A percentile compares a stretch with the other conserved stretches of the same genome.
phyloP scores from a whole-genome alignment of 2,113 vertebrate genomes.

The Pelobates fuscus region DNA sequence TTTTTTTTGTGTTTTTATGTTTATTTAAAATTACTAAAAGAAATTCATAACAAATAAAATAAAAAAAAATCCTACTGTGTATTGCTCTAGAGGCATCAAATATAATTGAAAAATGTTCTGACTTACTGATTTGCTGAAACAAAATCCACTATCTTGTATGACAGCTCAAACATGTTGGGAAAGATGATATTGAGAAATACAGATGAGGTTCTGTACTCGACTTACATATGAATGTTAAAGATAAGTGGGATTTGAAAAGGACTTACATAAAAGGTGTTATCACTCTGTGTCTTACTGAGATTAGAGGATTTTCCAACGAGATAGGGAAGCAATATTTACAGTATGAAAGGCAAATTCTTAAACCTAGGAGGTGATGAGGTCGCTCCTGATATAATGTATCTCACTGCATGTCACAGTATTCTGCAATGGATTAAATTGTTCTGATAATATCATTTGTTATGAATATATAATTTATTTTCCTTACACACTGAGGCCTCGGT shows the following conservation, averaged over 20 bases:
- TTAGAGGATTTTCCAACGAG: background rate
- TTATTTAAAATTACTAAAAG: constrained; percentile 38
- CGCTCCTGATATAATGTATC: background rate
- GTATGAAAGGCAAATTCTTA: background rate
- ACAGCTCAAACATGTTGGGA: constrained; percentile 35
- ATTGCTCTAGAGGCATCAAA: constrained; percentile 29
- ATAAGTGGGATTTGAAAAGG: constrained; percentile 38
- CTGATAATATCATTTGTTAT: too few relatives aligned
- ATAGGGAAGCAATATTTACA: background rate
- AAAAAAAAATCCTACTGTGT: constrained; percentile 36
- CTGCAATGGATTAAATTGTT: too few relatives aligned
- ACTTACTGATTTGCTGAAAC: constrained; percentile 36
- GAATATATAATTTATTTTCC: too few relatives aligned
- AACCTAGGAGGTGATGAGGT: background rate
- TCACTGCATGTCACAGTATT: too few relatives aligned
- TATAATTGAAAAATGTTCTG: constrained; percentile 47
- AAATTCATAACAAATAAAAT: background rate
- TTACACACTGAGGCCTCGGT: background rate
- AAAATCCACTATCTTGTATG: constrained; percentile 41
- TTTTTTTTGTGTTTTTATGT: constrained; percentile 55
- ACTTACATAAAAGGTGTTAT: constrained; percentile 35
- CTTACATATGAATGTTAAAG: constrained; percentile 30
- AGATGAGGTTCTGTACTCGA: constrained; percentile 12
- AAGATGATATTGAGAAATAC: constrained; percentile 37
- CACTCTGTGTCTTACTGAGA: constrained; percentile 6